These are phyloP conservation scores for Gadopsis bispinosus DNA, from an alignment of 2,797 vertebrate species.

Conservation along the genomic window DNA sequence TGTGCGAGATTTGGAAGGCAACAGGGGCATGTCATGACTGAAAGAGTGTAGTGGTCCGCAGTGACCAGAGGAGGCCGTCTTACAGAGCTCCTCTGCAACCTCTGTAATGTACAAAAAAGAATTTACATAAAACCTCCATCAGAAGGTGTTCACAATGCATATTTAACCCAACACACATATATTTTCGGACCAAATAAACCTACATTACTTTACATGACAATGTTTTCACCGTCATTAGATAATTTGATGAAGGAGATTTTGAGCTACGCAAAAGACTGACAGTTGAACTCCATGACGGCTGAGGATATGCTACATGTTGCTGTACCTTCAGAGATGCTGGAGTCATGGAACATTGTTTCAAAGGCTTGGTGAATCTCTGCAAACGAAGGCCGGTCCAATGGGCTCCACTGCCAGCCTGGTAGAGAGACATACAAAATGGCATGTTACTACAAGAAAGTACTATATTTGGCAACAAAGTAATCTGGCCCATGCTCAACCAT, in stretches of 20 bases:
- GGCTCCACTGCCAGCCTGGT: slow-evolving; percentile 98
- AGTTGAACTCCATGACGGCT: neutral
- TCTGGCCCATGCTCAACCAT: neutral
- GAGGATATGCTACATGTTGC: neutral
- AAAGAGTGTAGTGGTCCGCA: slow-evolving; percentile 87
- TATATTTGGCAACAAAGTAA: neutral
- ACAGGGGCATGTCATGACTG: slow-evolving; percentile 91
- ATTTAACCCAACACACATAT: neutral
- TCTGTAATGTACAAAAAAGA: slow-evolving; percentile 80
- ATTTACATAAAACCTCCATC: neutral
- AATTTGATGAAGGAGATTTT: neutral
- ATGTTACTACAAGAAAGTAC: neutral
- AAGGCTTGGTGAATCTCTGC: slow-evolving; percentile 98
- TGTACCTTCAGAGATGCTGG: slow-evolving; percentile 97
- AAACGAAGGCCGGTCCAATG: slow-evolving; percentile 95
- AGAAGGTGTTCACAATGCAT: neutral
- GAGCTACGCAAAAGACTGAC: neutral
- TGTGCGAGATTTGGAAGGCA: slow-evolving; percentile 94
- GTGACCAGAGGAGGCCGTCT: slow-evolving; percentile 90
- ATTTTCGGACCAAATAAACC: slow-evolving; percentile 12
- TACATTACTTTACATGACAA: neutral
- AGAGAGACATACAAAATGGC: slow-evolving; percentile 7
- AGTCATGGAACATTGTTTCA: slow-evolving; percentile 99
- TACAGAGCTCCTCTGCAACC: slow-evolving; percentile 97
- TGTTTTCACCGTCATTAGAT: neutral